Percentiles rank a stretch among this genome's conserved stretches.
Evolutionary conservation across 2,797 vertebrate genomes (phyloP).

Genomic region (Cossypha heuglini): DNA sequence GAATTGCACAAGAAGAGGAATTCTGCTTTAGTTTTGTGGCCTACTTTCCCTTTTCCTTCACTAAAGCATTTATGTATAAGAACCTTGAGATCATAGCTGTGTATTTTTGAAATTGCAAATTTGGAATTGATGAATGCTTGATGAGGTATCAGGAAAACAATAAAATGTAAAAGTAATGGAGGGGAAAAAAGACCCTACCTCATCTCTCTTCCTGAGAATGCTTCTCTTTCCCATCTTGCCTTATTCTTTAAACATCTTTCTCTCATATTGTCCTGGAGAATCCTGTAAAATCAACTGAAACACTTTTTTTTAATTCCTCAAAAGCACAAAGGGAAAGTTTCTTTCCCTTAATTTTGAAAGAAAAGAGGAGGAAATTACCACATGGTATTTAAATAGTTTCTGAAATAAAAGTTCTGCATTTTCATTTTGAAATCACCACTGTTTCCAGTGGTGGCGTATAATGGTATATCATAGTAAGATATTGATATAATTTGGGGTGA

Average conservation of each 20-base stretch:
- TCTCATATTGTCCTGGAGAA: background rate
- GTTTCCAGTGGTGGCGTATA: background rate
- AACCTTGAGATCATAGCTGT: background rate
- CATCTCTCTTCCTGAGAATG: background rate
- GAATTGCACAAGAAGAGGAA: background rate
- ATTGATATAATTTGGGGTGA: background rate
- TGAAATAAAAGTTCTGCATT: background rate
- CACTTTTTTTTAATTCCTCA: background rate
- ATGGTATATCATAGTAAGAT: background rate
- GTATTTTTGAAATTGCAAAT: background rate
- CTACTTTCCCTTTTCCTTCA: background rate
- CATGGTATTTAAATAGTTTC: background rate
- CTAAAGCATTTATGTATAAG: background rate
- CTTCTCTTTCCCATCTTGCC: background rate
- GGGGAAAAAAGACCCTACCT: background rate
- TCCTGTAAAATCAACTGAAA: background rate
- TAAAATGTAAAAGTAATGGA: background rate
- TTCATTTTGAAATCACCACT: background rate
- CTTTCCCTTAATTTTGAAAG: background rate
- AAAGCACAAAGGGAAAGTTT: background rate
- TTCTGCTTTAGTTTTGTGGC: background rate
- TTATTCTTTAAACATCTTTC: background rate
- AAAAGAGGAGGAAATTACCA: background rate
- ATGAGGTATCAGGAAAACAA: background rate
- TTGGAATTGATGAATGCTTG: background rate